A percentile compares a stretch with the other conserved stretches of the same genome.
These are phyloP conservation scores for Hypolimnas misippus DNA, from an alignment of 2,888 invertebrate species.

Conservation along the genomic window DNA sequence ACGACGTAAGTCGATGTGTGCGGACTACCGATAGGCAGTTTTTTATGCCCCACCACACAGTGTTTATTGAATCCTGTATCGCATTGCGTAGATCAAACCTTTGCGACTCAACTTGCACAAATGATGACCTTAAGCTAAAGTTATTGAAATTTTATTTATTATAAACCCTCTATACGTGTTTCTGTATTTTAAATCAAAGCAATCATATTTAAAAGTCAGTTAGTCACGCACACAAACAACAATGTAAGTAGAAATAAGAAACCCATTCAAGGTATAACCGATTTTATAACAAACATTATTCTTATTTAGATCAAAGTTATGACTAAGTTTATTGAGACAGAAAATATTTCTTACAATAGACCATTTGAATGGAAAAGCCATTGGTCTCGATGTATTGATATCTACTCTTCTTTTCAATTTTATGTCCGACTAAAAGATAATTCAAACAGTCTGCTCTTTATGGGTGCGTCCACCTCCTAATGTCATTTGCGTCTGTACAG, in stretches of 20 bases:
- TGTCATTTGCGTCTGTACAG: slow-evolving; percentile 41
- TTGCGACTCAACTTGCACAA: slow-evolving; percentile 51
- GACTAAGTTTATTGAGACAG: slow-evolving; percentile 27
- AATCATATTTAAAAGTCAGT: not conserved
- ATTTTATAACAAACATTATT: slow-evolving; percentile 12
- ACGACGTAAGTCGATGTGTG: slow-evolving; percentile 54
- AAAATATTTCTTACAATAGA: slow-evolving; percentile 37
- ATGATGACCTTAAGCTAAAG: slow-evolving; percentile 41
- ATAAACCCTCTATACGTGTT: not conserved
- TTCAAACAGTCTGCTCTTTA: slow-evolving; percentile 47
- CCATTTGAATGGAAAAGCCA: slow-evolving; percentile 40
- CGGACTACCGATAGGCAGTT: slow-evolving; percentile 68
- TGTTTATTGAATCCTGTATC: slow-evolving; percentile 79
- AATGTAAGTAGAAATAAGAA: slow-evolving; percentile 6
- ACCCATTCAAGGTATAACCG: not conserved
- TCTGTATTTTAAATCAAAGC: not conserved
- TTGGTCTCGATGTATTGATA: slow-evolving; percentile 35
- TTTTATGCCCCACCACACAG: slow-evolving; percentile 73
- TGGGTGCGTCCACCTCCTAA: slow-evolving; percentile 47
- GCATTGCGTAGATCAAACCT: slow-evolving; percentile 64
- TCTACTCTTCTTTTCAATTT: slow-evolving; percentile 42
- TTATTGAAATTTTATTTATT: slow-evolving; percentile 16
- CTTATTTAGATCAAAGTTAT: slow-evolving; percentile 24
- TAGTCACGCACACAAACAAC: too few relatives aligned
- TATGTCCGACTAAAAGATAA: slow-evolving; percentile 47